Evolutionary conservation across 1,140 invertebrate genomes (phyloP).

Genomic region (Solenopsis fugax): DNA sequence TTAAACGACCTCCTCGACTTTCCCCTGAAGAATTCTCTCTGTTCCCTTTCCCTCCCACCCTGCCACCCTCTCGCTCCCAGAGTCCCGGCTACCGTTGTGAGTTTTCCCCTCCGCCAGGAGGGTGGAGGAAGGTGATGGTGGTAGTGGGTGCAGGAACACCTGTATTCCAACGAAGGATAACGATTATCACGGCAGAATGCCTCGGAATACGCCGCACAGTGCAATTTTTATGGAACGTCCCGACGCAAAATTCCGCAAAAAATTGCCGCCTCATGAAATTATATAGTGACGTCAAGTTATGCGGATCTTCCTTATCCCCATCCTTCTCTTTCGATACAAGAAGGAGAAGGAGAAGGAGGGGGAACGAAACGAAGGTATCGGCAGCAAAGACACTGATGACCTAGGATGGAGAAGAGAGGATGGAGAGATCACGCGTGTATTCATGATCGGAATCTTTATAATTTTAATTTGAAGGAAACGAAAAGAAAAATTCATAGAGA

Average conservation of each 20-base stretch:
- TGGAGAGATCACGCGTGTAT: not conserved
- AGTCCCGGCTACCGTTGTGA: not conserved
- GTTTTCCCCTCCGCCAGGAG: not conserved
- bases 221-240: constrained; percentile 49
- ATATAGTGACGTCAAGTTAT: constrained; percentile 52
- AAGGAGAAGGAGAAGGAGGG: not conserved
- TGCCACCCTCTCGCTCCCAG: not conserved
- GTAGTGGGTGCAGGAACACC: constrained; percentile 10
- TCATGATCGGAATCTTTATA: not conserved
- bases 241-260: constrained; percentile 40
- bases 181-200: constrained; percentile 51
- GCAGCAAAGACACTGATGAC: not conserved
- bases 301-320: not conserved
- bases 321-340: not conserved
- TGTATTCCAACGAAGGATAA: constrained; percentile 47
- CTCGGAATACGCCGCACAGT: not conserved
- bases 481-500: not conserved
- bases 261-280: constrained; percentile 38
- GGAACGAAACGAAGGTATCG: constrained; percentile 7
- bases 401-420: no score
- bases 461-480: not conserved
- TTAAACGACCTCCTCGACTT: constrained; percentile 70
- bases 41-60: not conserved
- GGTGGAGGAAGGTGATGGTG: not conserved
- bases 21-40: constrained; percentile 53